phyloP scores from a whole-genome alignment of 2,113 vertebrate genomes.

The Climacteris rufus region DNA sequence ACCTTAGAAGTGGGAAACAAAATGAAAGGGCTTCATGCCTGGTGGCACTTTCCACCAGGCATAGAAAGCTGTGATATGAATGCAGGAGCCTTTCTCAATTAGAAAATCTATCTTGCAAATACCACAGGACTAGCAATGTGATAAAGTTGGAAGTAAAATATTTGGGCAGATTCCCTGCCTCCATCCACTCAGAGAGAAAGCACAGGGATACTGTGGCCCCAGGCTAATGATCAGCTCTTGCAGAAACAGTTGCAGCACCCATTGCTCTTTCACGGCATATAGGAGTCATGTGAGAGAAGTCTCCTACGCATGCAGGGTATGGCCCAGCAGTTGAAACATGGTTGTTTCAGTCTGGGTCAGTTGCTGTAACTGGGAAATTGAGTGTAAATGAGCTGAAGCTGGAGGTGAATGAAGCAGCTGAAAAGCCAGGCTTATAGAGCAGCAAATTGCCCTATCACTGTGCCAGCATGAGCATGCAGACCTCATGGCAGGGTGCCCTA shows the following conservation, averaged over 20 bases:
- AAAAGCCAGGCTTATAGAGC: neutral
- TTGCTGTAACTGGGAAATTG: neutral
- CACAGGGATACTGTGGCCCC: too few relatives aligned
- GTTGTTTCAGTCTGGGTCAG: neutral
- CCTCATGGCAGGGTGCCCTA: rapidly evolving
- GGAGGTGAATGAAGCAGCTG: neutral
- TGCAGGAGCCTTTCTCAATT: neutral
- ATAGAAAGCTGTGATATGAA: neutral
- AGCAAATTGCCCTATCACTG: neutral
- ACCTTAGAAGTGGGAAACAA: neutral
- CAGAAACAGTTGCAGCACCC: neutral
- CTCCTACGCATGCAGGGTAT: rapidly evolving
- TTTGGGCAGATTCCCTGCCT: neutral
- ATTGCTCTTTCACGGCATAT: too few relatives aligned
- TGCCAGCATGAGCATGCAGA: neutral
- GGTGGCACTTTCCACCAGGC: neutral
- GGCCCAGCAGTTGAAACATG: neutral
- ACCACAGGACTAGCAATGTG: neutral
- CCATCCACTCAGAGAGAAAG: neutral
- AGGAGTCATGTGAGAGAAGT: too few relatives aligned
- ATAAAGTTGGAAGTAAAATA: neutral
- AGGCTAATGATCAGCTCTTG: neutral
- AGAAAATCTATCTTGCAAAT: neutral
- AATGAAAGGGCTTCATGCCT: neutral
- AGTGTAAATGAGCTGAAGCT: neutral